Evolutionary conservation across 30 jellyfish, hydroid and myxozoan genomes (phyloP), one percentile per base, ranked within the genome.

Genomic region (Hydractinia echinata): DNA sequence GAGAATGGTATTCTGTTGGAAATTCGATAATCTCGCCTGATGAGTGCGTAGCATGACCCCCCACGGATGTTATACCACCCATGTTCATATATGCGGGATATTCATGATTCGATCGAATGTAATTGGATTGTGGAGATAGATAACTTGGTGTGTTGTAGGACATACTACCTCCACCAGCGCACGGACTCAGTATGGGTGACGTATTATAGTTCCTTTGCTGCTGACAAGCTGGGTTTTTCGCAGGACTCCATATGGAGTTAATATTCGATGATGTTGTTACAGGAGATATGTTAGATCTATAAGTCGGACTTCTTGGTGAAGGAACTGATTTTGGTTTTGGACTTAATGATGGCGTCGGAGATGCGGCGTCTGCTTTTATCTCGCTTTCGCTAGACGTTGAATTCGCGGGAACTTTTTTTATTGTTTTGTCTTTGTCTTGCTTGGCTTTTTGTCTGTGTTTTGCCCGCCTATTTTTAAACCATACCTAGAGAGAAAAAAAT

Each of bases 381-480:
- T 79, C 94, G 74, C 94, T 82, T 7, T 93, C 71, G 54, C 79
- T 87, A 13, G 96, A 87, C 16, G 89, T 86, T 64, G 94, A 77
- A 7, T 90, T 55, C 79, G 21, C 49, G 8, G 89, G 5, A 7
- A 74, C 53, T 21, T 79, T 58, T 54, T 91, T 91, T 69, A 86
- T 82, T 84, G 86, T 83, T 84, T 91, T 91, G 74, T 91, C 96
- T 76, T 92, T 92, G 76, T 92, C 98, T 81, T 92, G 98, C 69
- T 92, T 92, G 50, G 98, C 98, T 79, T 92, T 92, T 64, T 92
- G 98, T 51, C 98, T 77, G 83, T 92, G 98, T 64, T 92, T 92
- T 44, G 98, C 98, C 60, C 98, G 78, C 15, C 98, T 86, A 72
- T 92, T 92, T 85, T 92, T 92, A 85, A 92, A 92, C 98, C 98